Percentiles rank a stretch among this genome's conserved stretches.
Evolutionary conservation across 1,140 invertebrate genomes (phyloP).

Genomic region (Semibalanus balanoides): DNA sequence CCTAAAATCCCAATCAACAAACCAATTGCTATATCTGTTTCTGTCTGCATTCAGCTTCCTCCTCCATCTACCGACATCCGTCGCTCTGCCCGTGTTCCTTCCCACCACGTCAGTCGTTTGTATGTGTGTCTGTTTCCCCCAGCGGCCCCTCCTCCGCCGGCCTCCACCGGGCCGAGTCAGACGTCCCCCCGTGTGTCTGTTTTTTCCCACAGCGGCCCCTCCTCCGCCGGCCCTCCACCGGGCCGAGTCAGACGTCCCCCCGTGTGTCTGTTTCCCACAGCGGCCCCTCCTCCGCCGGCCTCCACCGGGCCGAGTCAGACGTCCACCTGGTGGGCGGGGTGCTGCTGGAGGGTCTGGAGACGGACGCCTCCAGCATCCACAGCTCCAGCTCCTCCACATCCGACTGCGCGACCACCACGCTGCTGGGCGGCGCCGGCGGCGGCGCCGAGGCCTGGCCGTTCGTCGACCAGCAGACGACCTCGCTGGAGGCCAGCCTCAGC

Average conservation of each 20-base stretch:
- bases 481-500: not conserved
- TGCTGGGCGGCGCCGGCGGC: not conserved
- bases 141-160: not conserved
- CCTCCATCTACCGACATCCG: no score
- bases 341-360: not conserved
- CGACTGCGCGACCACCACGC: not conserved
- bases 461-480: not conserved
- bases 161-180: not conserved
- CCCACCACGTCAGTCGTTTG: no score
- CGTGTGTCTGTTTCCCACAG: no score
- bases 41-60: no score
- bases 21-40: no score
- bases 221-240: no score
- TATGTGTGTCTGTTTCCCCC: no score
- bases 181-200: not conserved
- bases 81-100: no score
- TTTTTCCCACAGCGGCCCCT: not conserved
- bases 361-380: conserved; percentile 2
- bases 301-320: not conserved
- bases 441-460: conserved; percentile 6
- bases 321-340: not conserved
- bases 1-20: no score
- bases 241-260: no score
- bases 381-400: not conserved
- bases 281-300: no score